Evolutionary conservation across 2,797 vertebrate species (phyloP), one percentile per base, ranked within the genome.

Genomic region (Sparidentex hasta): DNA sequence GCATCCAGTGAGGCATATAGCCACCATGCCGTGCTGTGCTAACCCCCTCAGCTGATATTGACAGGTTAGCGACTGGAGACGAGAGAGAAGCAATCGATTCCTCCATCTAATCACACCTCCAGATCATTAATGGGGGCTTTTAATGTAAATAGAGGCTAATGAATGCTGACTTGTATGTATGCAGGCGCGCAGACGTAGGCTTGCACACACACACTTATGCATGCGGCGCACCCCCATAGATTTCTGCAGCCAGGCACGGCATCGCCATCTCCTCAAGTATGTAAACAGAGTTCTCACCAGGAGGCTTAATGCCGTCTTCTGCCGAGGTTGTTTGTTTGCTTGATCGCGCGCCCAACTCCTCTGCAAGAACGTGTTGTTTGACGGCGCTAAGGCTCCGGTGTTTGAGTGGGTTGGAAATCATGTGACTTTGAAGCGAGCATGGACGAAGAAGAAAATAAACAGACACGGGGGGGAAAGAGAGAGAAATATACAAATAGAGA

Each of bases 191-290:
- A 76, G 65, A 71, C 29, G 38, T 73, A 25, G 76, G 76, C 41
- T 11, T 9, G 38, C 16, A n/a, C 11, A 52, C 61, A 71, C 61
- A 51, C 27, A 41, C 16, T 65, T 57, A 21, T 63, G 50, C 71
- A 57, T 77, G 21, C 50, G 52, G 61, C 44, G 14, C 81, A 70
- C 87, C 86, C 76, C 71, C 80, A 88, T 85, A n/a, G 72, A 84
- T 78, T 82, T 87, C 73, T 91, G 83, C 89, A 90, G 27, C 66
- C 67, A 25, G 86, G 87, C 85, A 69, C 23, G 2, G 41, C 85
- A 81, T 89, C 73, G 76, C 68, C 47, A 57, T 82, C 81, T 68
- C 68, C 64, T 52, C 76, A 88, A 86, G 79, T 90, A 95, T 93
- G 93, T 83, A 92, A 93, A 92, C 90, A 92, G 58, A 71, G 72